phyloP scores from a whole-genome alignment of 2,797 vertebrate species.

The Sebastes nivosus region DNA sequence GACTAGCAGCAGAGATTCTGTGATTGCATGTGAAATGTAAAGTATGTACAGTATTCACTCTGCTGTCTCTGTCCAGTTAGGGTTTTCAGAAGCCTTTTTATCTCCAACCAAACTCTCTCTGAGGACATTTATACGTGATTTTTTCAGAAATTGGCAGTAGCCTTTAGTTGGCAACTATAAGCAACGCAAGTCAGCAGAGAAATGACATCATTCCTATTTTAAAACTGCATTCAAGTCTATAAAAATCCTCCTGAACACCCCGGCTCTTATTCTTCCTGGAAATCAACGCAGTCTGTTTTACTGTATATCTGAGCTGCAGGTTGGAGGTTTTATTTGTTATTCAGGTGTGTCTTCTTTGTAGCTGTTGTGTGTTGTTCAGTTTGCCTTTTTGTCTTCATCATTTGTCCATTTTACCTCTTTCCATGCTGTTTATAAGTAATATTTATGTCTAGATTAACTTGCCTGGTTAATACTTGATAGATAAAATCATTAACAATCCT shows the following conservation, averaged over 20 bases:
- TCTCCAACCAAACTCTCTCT: slow-evolving; percentile 50
- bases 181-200: slow-evolving; percentile 27
- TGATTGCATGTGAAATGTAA: not conserved
- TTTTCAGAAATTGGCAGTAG: slow-evolving; percentile 45
- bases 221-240: not conserved
- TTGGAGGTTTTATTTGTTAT: not conserved
- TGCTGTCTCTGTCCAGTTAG: not conserved
- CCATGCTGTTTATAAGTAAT: not conserved
- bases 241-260: not conserved
- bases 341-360: not conserved
- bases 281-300: not conserved
- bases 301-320: not conserved
- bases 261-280: not conserved
- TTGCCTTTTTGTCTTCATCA: not conserved
- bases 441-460: not conserved
- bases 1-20: not conserved
- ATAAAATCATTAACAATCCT: not conserved
- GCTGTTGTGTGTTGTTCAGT: not conserved
- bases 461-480: not conserved
- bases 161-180: slow-evolving; percentile 33
- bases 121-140: slow-evolving; percentile 31
- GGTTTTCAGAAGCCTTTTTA: slow-evolving; percentile 37
- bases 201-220: slow-evolving; percentile 50
- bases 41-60: not conserved
- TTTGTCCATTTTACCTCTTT: not conserved